These are phyloP conservation scores for Dicrostonyx torquatus DNA, from an alignment of 2,797 vertebrate genomes.

Conservation along the genomic window DNA sequence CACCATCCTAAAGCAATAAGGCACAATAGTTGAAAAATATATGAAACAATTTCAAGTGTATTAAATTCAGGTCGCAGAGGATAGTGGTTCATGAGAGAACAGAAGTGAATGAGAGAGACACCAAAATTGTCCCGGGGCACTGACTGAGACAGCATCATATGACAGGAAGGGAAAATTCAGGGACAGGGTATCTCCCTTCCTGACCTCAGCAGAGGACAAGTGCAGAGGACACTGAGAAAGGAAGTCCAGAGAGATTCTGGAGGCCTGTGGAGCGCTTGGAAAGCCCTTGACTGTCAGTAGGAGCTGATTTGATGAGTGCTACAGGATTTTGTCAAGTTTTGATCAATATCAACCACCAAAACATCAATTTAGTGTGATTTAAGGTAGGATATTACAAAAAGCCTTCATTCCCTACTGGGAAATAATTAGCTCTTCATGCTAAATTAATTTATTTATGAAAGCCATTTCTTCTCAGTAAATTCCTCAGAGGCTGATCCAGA, in stretches of 20 bases:
- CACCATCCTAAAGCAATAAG: neutral
- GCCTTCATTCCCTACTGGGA: too few species aligned
- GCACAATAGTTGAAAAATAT: neutral
- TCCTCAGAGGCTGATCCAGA: neutral
- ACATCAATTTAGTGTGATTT: neutral
- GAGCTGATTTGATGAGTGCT: neutral
- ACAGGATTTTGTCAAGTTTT: neutral
- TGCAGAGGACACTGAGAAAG: neutral
- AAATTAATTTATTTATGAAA: neutral
- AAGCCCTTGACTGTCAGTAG: neutral
- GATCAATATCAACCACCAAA: neutral
- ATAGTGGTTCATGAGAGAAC: neutral
- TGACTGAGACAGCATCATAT: neutral
- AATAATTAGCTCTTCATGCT: neutral
- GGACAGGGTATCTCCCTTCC: neutral
- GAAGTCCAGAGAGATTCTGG: too few species aligned
- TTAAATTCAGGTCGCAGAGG: neutral
- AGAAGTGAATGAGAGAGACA: neutral
- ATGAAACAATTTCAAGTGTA: neutral
- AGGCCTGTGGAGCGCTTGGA: too few species aligned
- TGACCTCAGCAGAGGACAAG: rapidly evolving
- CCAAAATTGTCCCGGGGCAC: rapidly evolving
- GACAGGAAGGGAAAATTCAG: rapidly evolving
- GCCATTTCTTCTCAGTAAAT: neutral
- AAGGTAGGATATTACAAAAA: neutral